Base-by-base conservation (phyloP, 2,113 vertebrate genomes). In the Proterorhinus semilunaris region DNA sequence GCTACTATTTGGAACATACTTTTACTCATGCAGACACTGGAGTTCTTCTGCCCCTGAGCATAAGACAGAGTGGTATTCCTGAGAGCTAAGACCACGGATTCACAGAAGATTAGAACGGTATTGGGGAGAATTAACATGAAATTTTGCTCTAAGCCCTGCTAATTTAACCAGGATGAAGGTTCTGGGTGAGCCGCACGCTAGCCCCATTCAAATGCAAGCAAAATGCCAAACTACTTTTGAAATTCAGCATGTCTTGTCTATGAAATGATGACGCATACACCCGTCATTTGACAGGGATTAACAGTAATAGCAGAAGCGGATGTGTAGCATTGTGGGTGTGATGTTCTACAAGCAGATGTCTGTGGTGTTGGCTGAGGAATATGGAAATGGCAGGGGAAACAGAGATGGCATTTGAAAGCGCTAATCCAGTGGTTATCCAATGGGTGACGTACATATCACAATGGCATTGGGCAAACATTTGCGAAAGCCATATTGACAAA, bases 71-170 rank as follows among this genome's bases (percentile, higher is more conserved):
- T 83, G 74, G 73, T 77, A 71, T 77, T 89, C 84, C 83, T 83
- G 72, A 82, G 74, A 75, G 69, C 71, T 85, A 82, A 90, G 27
- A 66, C 76, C 72, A 45, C 76, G 86, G 86, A 91, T 78, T 87
- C 81, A 77, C 17, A 21, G 70, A 71, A 86, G 91, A 90, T 93
- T 91, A 92, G 83, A 80, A 83, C 88, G 78, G 82, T 65, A 80
- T 83, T 88, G 84, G 81, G 77, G 80, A 75, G 88, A 67, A 89
- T 89, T 90, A 88, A 87, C 76, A 90, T 88, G 78, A 90, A 90
- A 88, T 83, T 15, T 15, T 81, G 80, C 81, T 48, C 65, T 89
- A 89, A 90, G 76, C 86, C 71, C 58, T 64, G 75, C 69, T 90
- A 89, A 91, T 90, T 91, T 84, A 85, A 86, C 80, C 47, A 54